Percentiles rank a stretch among this genome's conserved stretches.
phyloP scores from a whole-genome alignment of 1,140 invertebrate genomes.

The Stegodyphus dumicola region DNA sequence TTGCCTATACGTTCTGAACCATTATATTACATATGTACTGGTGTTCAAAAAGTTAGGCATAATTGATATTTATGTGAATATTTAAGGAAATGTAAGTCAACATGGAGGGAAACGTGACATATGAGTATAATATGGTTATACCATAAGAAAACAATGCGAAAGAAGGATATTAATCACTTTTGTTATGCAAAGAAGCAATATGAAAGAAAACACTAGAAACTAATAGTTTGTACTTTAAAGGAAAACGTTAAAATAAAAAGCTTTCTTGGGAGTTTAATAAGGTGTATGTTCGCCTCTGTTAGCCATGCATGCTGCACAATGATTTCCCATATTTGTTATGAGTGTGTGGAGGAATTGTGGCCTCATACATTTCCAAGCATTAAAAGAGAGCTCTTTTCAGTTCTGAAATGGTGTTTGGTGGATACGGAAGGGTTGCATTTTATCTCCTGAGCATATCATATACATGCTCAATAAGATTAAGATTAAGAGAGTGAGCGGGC shows the following conservation, averaged over 20 bases:
- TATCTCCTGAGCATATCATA: neutral
- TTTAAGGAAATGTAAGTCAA: neutral
- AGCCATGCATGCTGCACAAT: neutral
- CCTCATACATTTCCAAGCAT: neutral
- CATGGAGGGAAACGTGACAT: neutral
- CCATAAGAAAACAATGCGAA: neutral
- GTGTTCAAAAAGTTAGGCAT: too few species aligned
- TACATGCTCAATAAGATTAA: neutral
- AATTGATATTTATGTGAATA: too few species aligned
- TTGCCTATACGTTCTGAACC: too few species aligned
- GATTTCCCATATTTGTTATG: neutral
- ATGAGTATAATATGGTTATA: neutral
- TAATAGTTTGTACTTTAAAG: neutral
- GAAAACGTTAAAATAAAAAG: too few species aligned
- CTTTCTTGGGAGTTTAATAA: neutral
- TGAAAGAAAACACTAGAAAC: neutral
- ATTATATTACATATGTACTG: too few species aligned
- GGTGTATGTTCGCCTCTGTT: neutral
- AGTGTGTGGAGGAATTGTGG: neutral
- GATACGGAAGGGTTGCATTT: neutral
- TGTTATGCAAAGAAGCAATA: neutral
- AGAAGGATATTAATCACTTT: neutral
- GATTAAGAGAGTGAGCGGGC: neutral
- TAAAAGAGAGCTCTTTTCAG: neutral
- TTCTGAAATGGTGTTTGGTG: neutral